phyloP scores from a whole-genome alignment of 2,113 vertebrate species.

The Procapra przewalskii region DNA sequence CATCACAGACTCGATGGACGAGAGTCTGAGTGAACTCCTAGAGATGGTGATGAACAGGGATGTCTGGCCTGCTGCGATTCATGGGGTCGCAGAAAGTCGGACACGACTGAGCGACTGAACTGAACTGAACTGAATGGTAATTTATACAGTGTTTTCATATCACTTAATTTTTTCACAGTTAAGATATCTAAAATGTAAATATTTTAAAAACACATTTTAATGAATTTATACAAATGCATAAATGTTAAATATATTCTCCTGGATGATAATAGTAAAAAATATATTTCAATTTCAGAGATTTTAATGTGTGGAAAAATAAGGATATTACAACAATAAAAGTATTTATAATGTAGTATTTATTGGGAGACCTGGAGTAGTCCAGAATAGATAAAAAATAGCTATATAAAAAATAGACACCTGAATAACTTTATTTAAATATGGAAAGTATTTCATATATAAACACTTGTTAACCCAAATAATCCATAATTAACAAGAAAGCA shows the following conservation, averaged over 20 bases:
- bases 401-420: neutral
- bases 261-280: neutral
- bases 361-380: neutral
- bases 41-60: too few species aligned
- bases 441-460: neutral
- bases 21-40: too few species aligned
- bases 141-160: neutral
- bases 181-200: neutral
- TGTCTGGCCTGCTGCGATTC: too few species aligned
- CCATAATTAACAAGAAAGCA: neutral
- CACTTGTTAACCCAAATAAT: neutral
- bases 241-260: neutral
- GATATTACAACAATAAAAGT: neutral
- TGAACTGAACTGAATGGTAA: too few species aligned
- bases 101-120: too few species aligned
- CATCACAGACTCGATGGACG: too few species aligned
- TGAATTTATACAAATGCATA: neutral
- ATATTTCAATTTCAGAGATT: neutral
- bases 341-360: neutral
- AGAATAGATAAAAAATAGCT: neutral
- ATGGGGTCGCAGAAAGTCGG: too few species aligned
- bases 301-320: neutral
- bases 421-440: neutral
- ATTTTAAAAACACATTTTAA: neutral
- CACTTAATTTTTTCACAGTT: neutral